A percentile compares a stretch with the other conserved stretches of the same genome.
phyloP scores from a whole-genome alignment of 92 coral and sea anemone species.

The Palythoa caribaeorum region DNA sequence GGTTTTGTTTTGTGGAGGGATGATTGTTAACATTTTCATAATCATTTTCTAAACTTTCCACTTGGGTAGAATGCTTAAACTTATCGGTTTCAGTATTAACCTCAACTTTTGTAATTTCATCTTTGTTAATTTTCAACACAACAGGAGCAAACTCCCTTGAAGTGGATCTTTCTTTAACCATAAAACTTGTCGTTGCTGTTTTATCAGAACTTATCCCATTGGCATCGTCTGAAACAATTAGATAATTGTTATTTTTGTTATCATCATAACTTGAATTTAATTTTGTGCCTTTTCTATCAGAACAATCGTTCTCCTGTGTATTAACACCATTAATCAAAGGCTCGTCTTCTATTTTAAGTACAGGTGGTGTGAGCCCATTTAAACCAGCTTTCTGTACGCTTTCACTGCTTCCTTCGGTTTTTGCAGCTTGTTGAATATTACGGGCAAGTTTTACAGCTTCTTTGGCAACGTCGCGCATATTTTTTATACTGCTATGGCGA shows the following conservation, averaged over 20 bases:
- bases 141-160: conserved; percentile 59
- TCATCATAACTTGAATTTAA: not conserved
- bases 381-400: not conserved
- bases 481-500: not conserved
- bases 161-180: not conserved
- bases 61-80: not conserved
- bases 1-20: not conserved
- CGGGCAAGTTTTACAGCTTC: conserved; percentile 29
- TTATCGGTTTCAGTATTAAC: not conserved
- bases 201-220: not conserved
- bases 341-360: conserved; percentile 34
- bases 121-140: conserved; percentile 36
- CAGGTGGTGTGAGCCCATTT: conserved; percentile 22
- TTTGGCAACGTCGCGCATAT: conserved; percentile 7
- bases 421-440: conserved; percentile 4
- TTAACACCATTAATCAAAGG: conserved; percentile 8
- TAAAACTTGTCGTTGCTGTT: not conserved
- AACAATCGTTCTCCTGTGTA: not conserved
- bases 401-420: not conserved
- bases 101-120: conserved; percentile 28
- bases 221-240: not conserved
- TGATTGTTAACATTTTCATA: not conserved
- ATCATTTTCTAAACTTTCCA: not conserved
- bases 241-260: not conserved
- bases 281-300: not conserved